Conservation (phyloP, 2,113 vertebrate species). For the Lates calcarifer region DNA sequence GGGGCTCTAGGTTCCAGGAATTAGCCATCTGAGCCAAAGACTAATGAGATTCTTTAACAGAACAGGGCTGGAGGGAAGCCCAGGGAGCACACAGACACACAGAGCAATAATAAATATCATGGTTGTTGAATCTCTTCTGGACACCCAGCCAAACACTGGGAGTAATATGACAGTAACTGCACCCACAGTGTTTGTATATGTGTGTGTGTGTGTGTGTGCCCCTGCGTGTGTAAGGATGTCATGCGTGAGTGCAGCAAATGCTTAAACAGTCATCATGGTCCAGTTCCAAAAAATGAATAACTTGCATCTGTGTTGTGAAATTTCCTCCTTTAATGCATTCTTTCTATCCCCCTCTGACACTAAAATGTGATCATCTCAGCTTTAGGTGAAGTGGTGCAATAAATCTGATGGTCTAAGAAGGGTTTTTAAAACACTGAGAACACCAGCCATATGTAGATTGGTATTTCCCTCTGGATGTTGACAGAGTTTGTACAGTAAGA, state of each 20-base stretch:
- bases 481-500: background rate
- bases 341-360: constrained; percentile 17
- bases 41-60: constrained; percentile 39
- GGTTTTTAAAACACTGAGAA: constrained; percentile 4
- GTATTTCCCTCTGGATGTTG: background rate
- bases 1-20: background rate
- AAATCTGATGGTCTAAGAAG: constrained; percentile 13
- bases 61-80: constrained; percentile 19
- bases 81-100: constrained; percentile 25
- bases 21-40: constrained; percentile 25
- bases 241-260: constrained; percentile 13
- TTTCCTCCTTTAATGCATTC: constrained; percentile 13
- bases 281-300: constrained; percentile 41
- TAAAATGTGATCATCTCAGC: constrained; percentile 8
- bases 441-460: background rate
- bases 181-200: background rate
- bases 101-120: constrained; percentile 49
- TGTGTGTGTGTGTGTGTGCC: background rate
- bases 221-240: background rate
- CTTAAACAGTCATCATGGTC: constrained; percentile 51
- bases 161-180: constrained; percentile 16
- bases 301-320: constrained; percentile 38
- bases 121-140: constrained; percentile 44
- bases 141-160: constrained; percentile 21
- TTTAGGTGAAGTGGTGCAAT: constrained; percentile 18